Conservation (phyloP, 1,140 invertebrate genomes). For the Heterodera schachtii region DNA sequence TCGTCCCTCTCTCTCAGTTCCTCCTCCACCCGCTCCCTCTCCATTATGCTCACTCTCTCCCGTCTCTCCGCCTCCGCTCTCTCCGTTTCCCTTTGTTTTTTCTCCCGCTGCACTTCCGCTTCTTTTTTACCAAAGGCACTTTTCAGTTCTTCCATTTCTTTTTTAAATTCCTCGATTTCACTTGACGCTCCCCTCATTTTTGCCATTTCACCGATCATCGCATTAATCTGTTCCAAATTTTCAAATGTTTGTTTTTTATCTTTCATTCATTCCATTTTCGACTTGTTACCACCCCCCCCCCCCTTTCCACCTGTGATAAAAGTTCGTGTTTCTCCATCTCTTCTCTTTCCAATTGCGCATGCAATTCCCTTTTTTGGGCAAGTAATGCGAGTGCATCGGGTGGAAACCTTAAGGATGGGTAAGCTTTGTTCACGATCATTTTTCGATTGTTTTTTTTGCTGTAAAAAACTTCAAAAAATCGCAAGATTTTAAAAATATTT, state of each 20-base stretch:
- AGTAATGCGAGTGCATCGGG: conserved; percentile 28
- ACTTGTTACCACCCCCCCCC: no score
- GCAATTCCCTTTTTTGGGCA: conserved; percentile 32
- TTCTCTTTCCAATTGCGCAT: conserved; percentile 35
- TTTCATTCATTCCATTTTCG: not conserved
- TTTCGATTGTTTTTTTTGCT: not conserved
- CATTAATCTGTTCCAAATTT: conserved; percentile 31
- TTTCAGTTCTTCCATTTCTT: conserved; percentile 22
- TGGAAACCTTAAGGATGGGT: not conserved
- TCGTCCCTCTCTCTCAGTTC: not conserved
- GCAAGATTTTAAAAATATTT: no score
- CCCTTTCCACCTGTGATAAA: conserved; percentile 23
- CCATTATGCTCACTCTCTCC: not conserved
- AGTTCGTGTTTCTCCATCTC: conserved; percentile 40
- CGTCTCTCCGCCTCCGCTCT: not conserved
- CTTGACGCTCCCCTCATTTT: not conserved
- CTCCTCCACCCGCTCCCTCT: not conserved
- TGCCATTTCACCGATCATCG: conserved; percentile 35
- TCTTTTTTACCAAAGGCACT: conserved; percentile 22
- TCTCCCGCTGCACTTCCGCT: conserved; percentile 22
- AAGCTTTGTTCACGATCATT: not conserved
- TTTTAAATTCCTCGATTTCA: conserved; percentile 20
- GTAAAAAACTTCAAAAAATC: no score
- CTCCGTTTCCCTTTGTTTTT: conserved; percentile 16
- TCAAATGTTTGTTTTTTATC: not conserved